Percentiles rank a stretch among this genome's conserved stretches.
Conservation (phyloP, 2,797 vertebrate genomes). For the Heterohyrax brucei region DNA sequence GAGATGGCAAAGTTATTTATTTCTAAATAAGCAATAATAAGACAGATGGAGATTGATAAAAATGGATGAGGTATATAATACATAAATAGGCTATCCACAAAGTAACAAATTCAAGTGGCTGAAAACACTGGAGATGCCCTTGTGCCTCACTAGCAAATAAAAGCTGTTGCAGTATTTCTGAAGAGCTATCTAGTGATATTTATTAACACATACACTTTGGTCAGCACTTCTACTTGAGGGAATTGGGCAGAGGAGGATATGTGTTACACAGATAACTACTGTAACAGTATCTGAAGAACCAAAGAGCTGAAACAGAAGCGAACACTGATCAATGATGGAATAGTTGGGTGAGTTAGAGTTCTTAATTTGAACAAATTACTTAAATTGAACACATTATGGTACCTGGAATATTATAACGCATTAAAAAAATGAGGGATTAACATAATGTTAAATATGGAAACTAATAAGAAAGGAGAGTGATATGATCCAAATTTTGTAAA, state of each 20-base stretch:
- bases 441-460: not conserved
- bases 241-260: not conserved
- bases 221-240: not conserved
- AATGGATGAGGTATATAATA: not conserved
- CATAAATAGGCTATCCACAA: not conserved
- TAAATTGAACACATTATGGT: not conserved
- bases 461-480: not conserved
- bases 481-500: not conserved
- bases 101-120: not conserved
- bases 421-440: not conserved
- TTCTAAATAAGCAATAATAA: not conserved
- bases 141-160: not conserved
- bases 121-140: not conserved
- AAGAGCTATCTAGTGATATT: not conserved
- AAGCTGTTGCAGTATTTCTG: not conserved
- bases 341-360: not conserved
- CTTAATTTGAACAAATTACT: no score
- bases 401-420: not conserved
- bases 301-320: not conserved
- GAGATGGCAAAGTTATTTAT: not conserved
- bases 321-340: not conserved
- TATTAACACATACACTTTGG: not conserved
- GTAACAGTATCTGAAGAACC: not conserved
- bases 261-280: not conserved
- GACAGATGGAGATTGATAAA: not conserved